These are phyloP conservation scores for Ochropleura plecta DNA, from an alignment of 2,888 invertebrate species.

Conservation along the genomic window DNA sequence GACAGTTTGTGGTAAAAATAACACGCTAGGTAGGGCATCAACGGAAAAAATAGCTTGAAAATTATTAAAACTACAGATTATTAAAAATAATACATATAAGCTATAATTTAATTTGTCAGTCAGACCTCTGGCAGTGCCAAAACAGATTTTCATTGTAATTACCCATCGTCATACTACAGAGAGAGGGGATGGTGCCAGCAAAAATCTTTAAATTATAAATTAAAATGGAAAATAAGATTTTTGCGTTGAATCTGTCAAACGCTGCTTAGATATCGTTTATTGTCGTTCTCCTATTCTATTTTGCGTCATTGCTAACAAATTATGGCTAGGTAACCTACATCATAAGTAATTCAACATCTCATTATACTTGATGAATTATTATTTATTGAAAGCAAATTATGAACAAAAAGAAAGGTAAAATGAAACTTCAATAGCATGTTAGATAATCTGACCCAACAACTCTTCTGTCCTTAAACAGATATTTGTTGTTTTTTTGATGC, in stretches of 20 bases:
- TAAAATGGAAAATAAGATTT: background rate
- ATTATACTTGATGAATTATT: constrained; percentile 13
- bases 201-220: background rate
- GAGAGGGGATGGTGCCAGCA: background rate
- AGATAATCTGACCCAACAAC: constrained; percentile 7
- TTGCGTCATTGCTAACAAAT: constrained; percentile 31
- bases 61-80: background rate
- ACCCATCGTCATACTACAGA: background rate
- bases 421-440: background rate
- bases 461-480: background rate
- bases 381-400: constrained; percentile 34
- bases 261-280: constrained; percentile 9
- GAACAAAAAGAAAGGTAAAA: constrained; percentile 5
- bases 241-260: background rate
- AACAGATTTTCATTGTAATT: background rate
- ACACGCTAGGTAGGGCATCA: constrained; percentile 36
- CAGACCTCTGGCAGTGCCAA: background rate
- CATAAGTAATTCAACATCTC: constrained; percentile 15
- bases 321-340: constrained; percentile 11
- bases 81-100: constrained; percentile 4
- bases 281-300: constrained; percentile 19
- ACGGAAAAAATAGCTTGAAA: constrained; percentile 3
- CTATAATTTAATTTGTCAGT: background rate
- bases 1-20: constrained; percentile 13
- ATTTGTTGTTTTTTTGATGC: constrained; percentile 47